phyloP scores from a whole-genome alignment of 2,113 vertebrate genomes.

The human (Homo sapiens) region GRCh38 chr7:34372501-34373000 shows the following conservation, averaged over 20 bases:
- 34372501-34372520: not conserved
- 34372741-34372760: not conserved
- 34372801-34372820: not conserved
- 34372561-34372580: constrained; percentile 4
- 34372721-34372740: not conserved
- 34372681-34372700: not conserved
- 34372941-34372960: not conserved
- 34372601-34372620: not conserved
- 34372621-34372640: not conserved
- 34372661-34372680: not conserved
- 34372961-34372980: not conserved
- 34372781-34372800: not conserved
- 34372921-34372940: not conserved
- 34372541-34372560: not conserved
- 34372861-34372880: not conserved
- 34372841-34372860: not conserved
- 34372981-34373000: not conserved
- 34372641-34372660: not conserved
- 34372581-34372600: not conserved
- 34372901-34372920: not conserved
- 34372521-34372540: not conserved
- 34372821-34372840: not conserved
- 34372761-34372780: not conserved
- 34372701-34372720: not conserved
- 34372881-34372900: not conserved